A percentile compares a stretch with the other conserved stretches of the same genome.
Evolutionary conservation across 2,888 invertebrate genomes (phyloP).

Genomic region (Sarcophaga variegata): DNA sequence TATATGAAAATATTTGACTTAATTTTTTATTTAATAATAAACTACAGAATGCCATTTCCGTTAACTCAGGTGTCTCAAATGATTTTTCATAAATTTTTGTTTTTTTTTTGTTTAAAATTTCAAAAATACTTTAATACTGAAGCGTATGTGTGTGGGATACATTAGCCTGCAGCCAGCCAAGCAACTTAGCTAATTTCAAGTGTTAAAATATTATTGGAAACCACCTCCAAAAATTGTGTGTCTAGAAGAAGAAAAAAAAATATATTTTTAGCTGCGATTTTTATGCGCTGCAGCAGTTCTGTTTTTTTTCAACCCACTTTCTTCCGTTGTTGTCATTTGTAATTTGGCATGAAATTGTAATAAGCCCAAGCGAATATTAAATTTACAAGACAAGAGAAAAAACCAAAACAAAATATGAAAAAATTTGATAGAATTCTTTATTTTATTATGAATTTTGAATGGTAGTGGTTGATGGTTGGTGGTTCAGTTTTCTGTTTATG

Average conservation of each 20-base stretch:
- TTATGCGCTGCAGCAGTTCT: not conserved
- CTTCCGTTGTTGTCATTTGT: constrained; percentile 59
- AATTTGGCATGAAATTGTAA: constrained; percentile 65
- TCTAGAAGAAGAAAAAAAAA: not conserved
- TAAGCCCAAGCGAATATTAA: constrained; percentile 15
- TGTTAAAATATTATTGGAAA: not conserved
- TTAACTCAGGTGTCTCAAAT: constrained; percentile 1
- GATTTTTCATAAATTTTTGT: not conserved
- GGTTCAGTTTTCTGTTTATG: not conserved
- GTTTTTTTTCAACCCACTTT: constrained; percentile 58
- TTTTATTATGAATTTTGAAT: constrained; percentile 27
- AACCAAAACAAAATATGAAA: not conserved
- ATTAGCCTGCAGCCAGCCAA: not conserved
- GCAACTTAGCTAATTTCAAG: no score
- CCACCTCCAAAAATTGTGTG: constrained; percentile 18
- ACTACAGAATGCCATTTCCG: not conserved
- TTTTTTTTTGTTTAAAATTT: no score
- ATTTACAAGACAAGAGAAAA: not conserved
- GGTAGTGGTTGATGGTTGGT: constrained; percentile 9
- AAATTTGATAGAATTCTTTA: constrained; percentile 49
- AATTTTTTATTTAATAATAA: not conserved
- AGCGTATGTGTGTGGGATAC: not conserved
- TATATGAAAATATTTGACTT: not conserved
- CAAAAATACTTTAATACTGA: not conserved
- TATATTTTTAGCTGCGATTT: not conserved